phyloP scores from a whole-genome alignment of 1,140 invertebrate species.

The Leguminivora glycinivorella region DNA sequence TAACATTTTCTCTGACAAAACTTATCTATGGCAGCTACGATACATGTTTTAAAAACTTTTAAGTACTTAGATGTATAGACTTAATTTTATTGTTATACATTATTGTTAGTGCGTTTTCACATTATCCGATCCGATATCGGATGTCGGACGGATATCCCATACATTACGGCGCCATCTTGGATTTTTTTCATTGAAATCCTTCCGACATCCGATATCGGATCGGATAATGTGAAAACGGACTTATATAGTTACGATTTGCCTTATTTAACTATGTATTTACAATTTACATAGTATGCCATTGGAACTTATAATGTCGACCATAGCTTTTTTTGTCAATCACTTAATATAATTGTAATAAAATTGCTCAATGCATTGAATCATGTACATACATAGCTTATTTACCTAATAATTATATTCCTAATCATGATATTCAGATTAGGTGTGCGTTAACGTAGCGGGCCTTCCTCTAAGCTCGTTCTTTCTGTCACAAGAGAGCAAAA shows the following conservation, averaged over 20 bases:
- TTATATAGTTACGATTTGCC: constrained; percentile 13
- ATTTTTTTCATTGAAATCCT: no score
- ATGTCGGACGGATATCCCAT: no score
- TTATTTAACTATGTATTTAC: constrained; percentile 19
- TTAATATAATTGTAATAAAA: constrained; percentile 21
- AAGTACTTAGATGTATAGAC: background rate
- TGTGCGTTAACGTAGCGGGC: background rate
- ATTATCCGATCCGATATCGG: no score
- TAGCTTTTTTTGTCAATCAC: background rate
- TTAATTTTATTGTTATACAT: constrained; percentile 16
- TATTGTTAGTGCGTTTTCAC: no score
- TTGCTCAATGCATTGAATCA: constrained; percentile 27
- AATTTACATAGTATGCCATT: constrained; percentile 16
- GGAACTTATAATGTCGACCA: background rate
- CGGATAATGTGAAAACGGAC: no score
- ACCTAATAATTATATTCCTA: background rate
- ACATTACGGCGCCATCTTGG: no score
- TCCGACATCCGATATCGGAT: no score
- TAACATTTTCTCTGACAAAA: background rate
- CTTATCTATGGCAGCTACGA: constrained; percentile 12
- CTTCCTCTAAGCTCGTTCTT: background rate
- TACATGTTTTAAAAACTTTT: background rate
- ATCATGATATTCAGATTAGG: background rate
- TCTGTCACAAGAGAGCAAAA: no score
- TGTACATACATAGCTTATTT: constrained; percentile 11